Conservation (phyloP, 2,797 vertebrate genomes). For the Tolypeutes matacus region DNA sequence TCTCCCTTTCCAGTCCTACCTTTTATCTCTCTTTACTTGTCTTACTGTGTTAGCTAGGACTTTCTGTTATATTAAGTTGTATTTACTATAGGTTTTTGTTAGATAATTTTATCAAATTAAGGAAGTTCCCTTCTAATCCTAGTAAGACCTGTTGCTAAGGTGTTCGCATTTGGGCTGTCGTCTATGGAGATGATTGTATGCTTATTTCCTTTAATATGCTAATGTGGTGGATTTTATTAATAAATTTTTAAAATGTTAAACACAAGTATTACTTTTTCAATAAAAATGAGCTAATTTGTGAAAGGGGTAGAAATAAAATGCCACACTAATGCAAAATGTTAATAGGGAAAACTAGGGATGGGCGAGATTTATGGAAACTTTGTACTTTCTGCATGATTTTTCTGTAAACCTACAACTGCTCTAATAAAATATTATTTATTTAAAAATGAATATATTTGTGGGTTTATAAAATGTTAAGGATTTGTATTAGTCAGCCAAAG, state of each 20-base stretch:
- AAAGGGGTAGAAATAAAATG: slow-evolving; percentile 43
- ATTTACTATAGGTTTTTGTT: slow-evolving; percentile 55
- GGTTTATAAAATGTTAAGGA: slow-evolving; percentile 54
- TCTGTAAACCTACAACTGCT: no score
- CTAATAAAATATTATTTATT: no score
- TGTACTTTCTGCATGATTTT: no score
- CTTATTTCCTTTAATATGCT: slow-evolving; percentile 40
- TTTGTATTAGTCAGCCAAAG: no score
- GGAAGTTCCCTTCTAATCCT: slow-evolving; percentile 7
- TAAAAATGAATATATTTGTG: neutral
- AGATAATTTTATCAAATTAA: slow-evolving; percentile 39
- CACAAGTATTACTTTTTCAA: slow-evolving; percentile 5
- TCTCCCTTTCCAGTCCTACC: slow-evolving; percentile 13
- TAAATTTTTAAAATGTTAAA: slow-evolving; percentile 38
- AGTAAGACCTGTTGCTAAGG: neutral
- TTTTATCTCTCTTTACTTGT: slow-evolving; percentile 59
- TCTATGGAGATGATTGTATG: slow-evolving; percentile 52
- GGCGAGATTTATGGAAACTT: no score
- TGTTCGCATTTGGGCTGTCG: slow-evolving; percentile 30
- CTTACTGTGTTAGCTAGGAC: neutral
- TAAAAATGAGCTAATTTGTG: slow-evolving; percentile 34
- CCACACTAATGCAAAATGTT: no score
- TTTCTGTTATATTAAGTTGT: slow-evolving; percentile 52
- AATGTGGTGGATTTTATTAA: slow-evolving; percentile 27
- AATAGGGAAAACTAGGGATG: no score